These are phyloP conservation scores for Salvelinus alpinus DNA, from an alignment of 2,113 vertebrate genomes.

Conservation along the genomic window DNA sequence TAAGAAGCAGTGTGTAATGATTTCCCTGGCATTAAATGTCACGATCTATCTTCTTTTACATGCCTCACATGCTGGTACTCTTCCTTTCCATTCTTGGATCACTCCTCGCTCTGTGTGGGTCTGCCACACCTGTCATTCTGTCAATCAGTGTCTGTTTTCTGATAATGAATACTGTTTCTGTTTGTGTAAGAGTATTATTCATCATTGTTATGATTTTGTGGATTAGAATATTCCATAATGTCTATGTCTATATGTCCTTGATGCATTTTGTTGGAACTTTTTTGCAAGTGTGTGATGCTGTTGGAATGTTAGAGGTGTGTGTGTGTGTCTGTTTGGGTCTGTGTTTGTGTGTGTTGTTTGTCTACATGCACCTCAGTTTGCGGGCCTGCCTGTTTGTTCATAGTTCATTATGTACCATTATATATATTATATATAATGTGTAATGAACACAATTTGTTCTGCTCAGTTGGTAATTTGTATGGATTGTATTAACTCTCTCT, in stretches of 20 bases:
- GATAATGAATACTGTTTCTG: slow-evolving; percentile 72
- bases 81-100: slow-evolving; percentile 71
- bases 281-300: slow-evolving; percentile 39
- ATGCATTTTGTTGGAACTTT: slow-evolving; percentile 33
- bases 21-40: slow-evolving; percentile 72
- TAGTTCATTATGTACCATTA: slow-evolving; percentile 57
- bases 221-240: background rate
- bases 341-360: slow-evolving; percentile 28
- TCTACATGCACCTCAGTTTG: slow-evolving; percentile 47
- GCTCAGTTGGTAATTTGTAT: slow-evolving; percentile 42
- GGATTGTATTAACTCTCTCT: slow-evolving; percentile 74
- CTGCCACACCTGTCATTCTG: slow-evolving; percentile 46
- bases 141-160: slow-evolving; percentile 69
- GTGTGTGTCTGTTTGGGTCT: background rate
- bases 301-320: slow-evolving; percentile 40
- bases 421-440: slow-evolving; percentile 36
- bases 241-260: slow-evolving; percentile 2
- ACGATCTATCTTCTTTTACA: slow-evolving; percentile 74
- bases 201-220: slow-evolving; percentile 41
- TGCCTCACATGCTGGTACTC: slow-evolving; percentile 75
- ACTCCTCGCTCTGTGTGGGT: slow-evolving; percentile 57
- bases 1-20: slow-evolving; percentile 60
- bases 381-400: slow-evolving; percentile 62
- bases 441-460: background rate
- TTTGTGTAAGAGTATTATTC: slow-evolving; percentile 70